Evolutionary conservation across 2,797 vertebrate genomes (phyloP).

Genomic region (Orientallactaga sibirica): DNA sequence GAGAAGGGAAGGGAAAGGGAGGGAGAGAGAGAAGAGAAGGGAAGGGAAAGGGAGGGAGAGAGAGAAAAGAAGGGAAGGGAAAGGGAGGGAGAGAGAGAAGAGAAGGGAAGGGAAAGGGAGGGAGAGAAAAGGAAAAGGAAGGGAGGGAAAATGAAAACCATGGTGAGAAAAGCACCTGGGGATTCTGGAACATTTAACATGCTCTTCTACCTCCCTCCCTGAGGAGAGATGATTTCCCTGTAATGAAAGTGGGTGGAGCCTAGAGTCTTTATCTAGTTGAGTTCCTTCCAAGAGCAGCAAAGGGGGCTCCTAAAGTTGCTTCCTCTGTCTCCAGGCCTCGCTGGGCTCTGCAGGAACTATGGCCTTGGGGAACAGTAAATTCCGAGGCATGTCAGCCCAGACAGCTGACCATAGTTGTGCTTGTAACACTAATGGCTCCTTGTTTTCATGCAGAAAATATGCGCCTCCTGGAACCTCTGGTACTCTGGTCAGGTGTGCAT

Average conservation of each 20-base stretch:
- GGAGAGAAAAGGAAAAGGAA: neutral
- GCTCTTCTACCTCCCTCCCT: neutral
- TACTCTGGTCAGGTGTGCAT: slow-evolving; percentile 40
- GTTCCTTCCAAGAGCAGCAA: slow-evolving; percentile 33
- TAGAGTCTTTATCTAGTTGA: slow-evolving; percentile 32
- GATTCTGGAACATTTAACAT: neutral
- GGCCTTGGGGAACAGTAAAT: slow-evolving; percentile 34
- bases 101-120: neutral
- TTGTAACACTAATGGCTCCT: slow-evolving; percentile 28
- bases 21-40: neutral
- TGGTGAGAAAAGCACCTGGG: neutral
- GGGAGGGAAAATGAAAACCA: too few species aligned
- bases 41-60: too few species aligned
- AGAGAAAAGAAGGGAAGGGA: too few species aligned
- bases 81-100: neutral
- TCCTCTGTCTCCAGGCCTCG: neutral
- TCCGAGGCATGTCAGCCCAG: neutral
- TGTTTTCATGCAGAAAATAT: slow-evolving; percentile 76
- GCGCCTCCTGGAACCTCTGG: slow-evolving; percentile 51
- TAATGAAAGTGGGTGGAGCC: neutral
- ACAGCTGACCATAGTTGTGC: slow-evolving; percentile 53
- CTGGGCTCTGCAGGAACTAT: neutral
- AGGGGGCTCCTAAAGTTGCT: neutral
- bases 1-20: too few species aligned
- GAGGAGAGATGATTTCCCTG: neutral